Percentiles rank a stretch among this genome's conserved stretches.
Evolutionary conservation across 1,140 invertebrate species (phyloP).

Genomic region (Chrysomallon squamiferum): DNA sequence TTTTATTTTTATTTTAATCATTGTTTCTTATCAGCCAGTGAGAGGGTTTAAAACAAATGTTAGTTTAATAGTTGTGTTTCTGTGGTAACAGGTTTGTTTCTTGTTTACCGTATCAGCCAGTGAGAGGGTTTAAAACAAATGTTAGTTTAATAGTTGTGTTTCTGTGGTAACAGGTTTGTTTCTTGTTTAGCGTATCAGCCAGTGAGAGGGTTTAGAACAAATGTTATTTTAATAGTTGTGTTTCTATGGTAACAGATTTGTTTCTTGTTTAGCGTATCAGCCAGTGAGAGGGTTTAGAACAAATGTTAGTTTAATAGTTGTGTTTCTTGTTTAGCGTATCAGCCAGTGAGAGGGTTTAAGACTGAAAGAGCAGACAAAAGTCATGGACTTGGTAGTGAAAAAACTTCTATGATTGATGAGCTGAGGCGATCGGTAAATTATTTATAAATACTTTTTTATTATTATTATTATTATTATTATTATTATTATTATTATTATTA

Average conservation of each 20-base stretch:
- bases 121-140: conserved; percentile 36
- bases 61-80: too few species aligned
- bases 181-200: conserved; percentile 9
- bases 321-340: conserved; percentile 3
- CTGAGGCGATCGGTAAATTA: conserved; percentile 18
- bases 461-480: background rate
- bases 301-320: too few species aligned
- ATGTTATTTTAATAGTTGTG: too few species aligned
- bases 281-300: conserved; percentile 34
- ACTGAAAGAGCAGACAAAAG: conserved; percentile 21
- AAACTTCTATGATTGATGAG: conserved; percentile 21
- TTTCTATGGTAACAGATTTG: too few species aligned
- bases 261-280: conserved; percentile 6
- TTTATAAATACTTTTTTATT: background rate
- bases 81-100: background rate
- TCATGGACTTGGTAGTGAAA: conserved; percentile 12
- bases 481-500: background rate
- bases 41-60: too few species aligned
- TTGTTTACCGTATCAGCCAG: conserved; percentile 13
- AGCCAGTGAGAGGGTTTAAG: conserved; percentile 31
- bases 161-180: too few species aligned
- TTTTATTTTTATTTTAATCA: too few species aligned
- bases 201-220: too few species aligned
- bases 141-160: too few species aligned
- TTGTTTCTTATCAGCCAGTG: too few species aligned